Percentiles rank a stretch among this genome's conserved stretches.
Conservation (phyloP, 35 echinoderm and acorn worm species). For the Patiria miniata region DNA sequence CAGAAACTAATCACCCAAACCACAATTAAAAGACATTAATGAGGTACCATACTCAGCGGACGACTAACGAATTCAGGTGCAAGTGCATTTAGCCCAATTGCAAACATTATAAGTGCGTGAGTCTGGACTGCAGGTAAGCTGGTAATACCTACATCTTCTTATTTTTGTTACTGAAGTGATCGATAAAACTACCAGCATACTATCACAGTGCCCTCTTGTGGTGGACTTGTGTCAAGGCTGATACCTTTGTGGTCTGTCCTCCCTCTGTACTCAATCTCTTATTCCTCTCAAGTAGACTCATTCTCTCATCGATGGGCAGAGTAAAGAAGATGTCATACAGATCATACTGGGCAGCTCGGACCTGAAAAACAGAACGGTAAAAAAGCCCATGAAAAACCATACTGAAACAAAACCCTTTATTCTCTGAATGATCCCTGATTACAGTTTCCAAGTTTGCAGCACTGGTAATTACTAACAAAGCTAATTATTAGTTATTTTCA, state of each 20-base stretch:
- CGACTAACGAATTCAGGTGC: too few relatives aligned
- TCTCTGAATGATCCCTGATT: background rate
- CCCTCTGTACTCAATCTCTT: conserved; percentile 46
- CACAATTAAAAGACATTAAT: too few relatives aligned
- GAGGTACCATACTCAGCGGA: too few relatives aligned
- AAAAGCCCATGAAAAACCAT: background rate
- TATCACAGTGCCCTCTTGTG: too few relatives aligned
- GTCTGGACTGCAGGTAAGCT: too few relatives aligned
- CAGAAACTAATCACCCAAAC: too few relatives aligned
- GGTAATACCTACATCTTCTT: too few relatives aligned
- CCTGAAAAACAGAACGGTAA: conserved; percentile 44
- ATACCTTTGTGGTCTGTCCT: background rate
- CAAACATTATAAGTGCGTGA: too few relatives aligned
- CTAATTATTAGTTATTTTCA: background rate
- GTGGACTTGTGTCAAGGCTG: background rate
- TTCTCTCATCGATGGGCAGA: conserved; percentile 46
- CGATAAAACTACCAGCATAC: too few relatives aligned
- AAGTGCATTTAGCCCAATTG: too few relatives aligned
- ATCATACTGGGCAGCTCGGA: conserved; percentile 83
- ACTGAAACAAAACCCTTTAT: too few relatives aligned
- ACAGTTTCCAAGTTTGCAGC: background rate
- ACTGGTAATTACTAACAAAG: background rate
- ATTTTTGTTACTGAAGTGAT: too few relatives aligned
- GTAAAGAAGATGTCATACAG: conserved; percentile 88
- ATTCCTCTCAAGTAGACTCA: conserved; percentile 59